Conservation (phyloP, 2,797 vertebrate genomes). For the Okamejei kenojei region DNA sequence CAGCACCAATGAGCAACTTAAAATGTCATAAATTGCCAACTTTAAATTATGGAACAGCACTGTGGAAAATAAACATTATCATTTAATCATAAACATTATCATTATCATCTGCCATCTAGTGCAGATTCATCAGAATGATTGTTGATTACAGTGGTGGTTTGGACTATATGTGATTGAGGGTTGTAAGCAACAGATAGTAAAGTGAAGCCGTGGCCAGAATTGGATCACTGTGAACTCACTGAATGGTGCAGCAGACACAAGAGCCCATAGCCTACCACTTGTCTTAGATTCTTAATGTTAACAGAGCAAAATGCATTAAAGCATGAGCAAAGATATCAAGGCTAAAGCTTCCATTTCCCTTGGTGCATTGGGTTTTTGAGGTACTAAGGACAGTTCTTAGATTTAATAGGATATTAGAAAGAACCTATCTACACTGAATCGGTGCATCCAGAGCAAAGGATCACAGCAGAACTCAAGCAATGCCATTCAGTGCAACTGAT, state of each 20-base stretch:
- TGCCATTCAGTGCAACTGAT: not conserved
- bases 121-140: not conserved
- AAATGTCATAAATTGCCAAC: not conserved
- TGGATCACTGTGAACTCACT: too few relatives aligned
- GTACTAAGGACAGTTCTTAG: not conserved
- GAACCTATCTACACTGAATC: not conserved
- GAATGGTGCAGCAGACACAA: too few relatives aligned
- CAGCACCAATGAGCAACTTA: not conserved
- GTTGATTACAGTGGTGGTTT: too few relatives aligned
- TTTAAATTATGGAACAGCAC: too few relatives aligned
- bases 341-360: not conserved
- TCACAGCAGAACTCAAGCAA: not conserved
- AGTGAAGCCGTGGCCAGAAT: too few relatives aligned
- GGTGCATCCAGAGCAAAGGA: not conserved
- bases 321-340: not conserved
- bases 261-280: too few relatives aligned
- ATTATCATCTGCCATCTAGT: not conserved
- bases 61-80: not conserved
- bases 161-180: too few relatives aligned
- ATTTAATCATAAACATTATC: not conserved
- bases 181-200: too few relatives aligned
- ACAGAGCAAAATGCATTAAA: not conserved
- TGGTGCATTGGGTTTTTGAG: not conserved
- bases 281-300: not conserved
- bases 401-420: not conserved